A percentile compares a stretch with the other conserved stretches of the same genome.
phyloP scores from a whole-genome alignment of 1,140 invertebrate species.

The Colletes latitarsis region DNA sequence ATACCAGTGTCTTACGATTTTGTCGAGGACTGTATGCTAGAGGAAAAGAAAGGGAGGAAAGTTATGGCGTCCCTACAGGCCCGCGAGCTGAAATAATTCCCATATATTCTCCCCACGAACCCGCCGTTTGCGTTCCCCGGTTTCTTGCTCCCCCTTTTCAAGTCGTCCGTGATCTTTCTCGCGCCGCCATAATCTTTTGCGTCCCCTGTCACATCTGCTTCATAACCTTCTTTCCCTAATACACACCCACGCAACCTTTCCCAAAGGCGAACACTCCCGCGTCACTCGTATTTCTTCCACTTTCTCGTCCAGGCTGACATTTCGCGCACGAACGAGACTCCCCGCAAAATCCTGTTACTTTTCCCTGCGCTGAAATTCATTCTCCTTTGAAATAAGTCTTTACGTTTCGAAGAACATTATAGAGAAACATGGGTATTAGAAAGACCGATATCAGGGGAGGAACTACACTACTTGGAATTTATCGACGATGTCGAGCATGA shows the following conservation, averaged over 20 bases:
- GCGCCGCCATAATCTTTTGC: background rate
- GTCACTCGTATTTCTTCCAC: background rate
- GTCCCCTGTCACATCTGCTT: too few species aligned
- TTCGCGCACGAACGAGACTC: background rate
- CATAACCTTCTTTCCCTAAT: background rate
- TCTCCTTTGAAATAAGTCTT: background rate
- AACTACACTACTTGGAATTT: too few species aligned
- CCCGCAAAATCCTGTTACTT: background rate
- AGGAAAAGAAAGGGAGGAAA: background rate
- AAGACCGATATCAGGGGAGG: too few species aligned
- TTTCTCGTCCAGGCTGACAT: slow-evolving; percentile 7
- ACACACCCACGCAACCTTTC: background rate
- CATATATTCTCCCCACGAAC: background rate
- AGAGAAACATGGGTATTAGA: too few species aligned
- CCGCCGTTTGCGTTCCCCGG: background rate
- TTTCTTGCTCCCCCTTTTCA: background rate
- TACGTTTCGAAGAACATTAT: too few species aligned
- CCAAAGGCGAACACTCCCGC: background rate
- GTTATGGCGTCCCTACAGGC: background rate
- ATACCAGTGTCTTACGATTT: too few species aligned
- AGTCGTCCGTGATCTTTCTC: background rate
- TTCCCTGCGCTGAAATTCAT: background rate
- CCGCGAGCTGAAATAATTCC: slow-evolving; percentile 2
- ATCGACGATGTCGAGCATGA: too few species aligned
- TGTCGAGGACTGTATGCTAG: too few species aligned